phyloP scores from a whole-genome alignment of 2,888 invertebrate species.

The Empis stercorea region DNA sequence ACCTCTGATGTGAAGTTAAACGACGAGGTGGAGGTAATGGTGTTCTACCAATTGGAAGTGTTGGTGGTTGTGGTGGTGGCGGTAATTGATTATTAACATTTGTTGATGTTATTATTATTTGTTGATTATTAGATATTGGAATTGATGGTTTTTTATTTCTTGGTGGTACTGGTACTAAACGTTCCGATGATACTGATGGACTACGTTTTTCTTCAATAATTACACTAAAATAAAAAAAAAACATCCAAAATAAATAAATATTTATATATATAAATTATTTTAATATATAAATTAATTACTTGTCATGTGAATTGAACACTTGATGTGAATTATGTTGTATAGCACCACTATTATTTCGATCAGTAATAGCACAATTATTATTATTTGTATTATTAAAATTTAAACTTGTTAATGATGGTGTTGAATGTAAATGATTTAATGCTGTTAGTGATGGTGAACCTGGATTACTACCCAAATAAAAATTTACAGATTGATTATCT shows the following conservation, averaged over 20 bases:
- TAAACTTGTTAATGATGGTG: slow-evolving; percentile 7
- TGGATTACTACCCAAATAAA: slow-evolving; percentile 21
- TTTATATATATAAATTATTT: not conserved
- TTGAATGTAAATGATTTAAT: slow-evolving; percentile 5
- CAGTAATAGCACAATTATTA: slow-evolving; percentile 8
- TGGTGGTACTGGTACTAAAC: slow-evolving; percentile 26
- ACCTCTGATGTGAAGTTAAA: slow-evolving; percentile 26
- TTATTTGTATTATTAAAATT: slow-evolving; percentile 13
- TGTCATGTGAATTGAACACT: slow-evolving; percentile 19
- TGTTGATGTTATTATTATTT: not conserved
- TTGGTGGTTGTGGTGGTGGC: slow-evolving; percentile 15
- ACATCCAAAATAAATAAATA: not conserved
- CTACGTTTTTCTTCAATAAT: slow-evolving; percentile 23
- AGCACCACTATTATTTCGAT: slow-evolving; percentile 7
- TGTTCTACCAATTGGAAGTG: slow-evolving; percentile 21
- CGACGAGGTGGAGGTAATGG: slow-evolving; percentile 30
- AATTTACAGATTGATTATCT: slow-evolving; percentile 26
- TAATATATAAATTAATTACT: too few relatives aligned
- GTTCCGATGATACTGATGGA: slow-evolving; percentile 28
- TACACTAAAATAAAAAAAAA: slow-evolving; percentile 7
- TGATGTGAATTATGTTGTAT: slow-evolving; percentile 15
- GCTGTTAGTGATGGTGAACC: slow-evolving; percentile 7
- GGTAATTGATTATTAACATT: slow-evolving; percentile 7
- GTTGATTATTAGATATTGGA: slow-evolving; percentile 5
- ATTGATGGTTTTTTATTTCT: slow-evolving; percentile 24